These are phyloP conservation scores for Burhinus bistriatus DNA, from an alignment of 2,113 vertebrate genomes.

Conservation along the genomic window DNA sequence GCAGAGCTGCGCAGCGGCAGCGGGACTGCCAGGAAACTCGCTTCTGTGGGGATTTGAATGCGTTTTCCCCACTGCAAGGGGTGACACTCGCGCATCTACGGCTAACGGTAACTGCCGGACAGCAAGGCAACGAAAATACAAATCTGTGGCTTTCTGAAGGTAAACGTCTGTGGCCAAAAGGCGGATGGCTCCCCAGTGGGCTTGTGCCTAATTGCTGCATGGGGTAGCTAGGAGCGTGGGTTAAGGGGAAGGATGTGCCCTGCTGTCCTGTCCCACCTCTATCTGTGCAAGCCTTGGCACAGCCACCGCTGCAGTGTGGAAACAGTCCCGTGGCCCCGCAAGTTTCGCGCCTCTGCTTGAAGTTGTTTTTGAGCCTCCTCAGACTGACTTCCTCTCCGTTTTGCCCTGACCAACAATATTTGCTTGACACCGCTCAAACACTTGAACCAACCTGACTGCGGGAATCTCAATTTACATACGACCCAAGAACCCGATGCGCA, in stretches of 20 bases:
- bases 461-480: slow-evolving; percentile 18
- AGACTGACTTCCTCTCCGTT: background rate
- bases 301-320: rapidly evolving
- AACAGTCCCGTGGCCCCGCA: rapidly evolving
- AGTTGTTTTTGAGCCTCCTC: slow-evolving; percentile 37
- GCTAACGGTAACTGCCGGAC: background rate
- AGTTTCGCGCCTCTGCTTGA: background rate
- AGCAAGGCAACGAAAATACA: background rate
- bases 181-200: rapidly evolving
- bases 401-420: background rate
- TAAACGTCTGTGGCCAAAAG: background rate
- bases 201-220: background rate
- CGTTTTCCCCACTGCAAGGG: background rate
- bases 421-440: background rate
- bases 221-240: background rate
- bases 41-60: background rate
- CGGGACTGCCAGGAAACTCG: background rate
- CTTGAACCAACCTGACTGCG: slow-evolving; percentile 32
- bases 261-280: background rate
- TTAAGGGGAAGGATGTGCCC: background rate
- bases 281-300: background rate
- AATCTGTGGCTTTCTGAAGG: background rate
- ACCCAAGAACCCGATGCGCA: background rate
- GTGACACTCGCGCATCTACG: rapidly evolving
- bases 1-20: background rate